Percentiles rank a stretch among this genome's conserved stretches.
These are phyloP conservation scores for Drosophila sordidula DNA, from an alignment of 2,888 invertebrate species.

Conservation along the genomic window DNA sequence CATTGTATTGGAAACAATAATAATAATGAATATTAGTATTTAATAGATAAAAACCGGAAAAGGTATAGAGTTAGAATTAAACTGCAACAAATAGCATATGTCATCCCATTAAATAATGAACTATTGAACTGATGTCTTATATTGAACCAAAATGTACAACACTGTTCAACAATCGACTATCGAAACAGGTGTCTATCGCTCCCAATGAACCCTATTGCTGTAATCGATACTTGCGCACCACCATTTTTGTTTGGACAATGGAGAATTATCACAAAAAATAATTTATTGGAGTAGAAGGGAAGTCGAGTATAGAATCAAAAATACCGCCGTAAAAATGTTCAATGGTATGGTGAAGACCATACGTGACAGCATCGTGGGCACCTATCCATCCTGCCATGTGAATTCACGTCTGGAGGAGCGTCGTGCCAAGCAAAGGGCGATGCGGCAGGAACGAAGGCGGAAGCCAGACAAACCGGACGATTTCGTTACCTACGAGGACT, in stretches of 20 bases:
- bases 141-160: constrained; percentile 1
- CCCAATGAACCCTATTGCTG: not conserved
- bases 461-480: constrained; percentile 96
- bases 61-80: not conserved
- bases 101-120: not conserved
- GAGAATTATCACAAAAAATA: constrained; percentile 35
- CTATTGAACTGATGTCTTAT: not conserved
- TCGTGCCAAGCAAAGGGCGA: constrained; percentile 87
- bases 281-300: constrained; percentile 20
- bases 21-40: too few species aligned
- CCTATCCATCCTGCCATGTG: constrained; percentile 91
- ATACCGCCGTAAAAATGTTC: constrained; percentile 65
- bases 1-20: too few species aligned
- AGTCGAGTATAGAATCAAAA: not conserved
- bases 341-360: constrained; percentile 84
- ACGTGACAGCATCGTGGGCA: constrained; percentile 88
- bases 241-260: constrained; percentile 47
- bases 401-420: constrained; percentile 90
- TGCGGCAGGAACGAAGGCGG: constrained; percentile 89
- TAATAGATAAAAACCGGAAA: too few species aligned
- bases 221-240: constrained; percentile 30
- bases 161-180: not conserved
- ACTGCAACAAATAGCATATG: not conserved
- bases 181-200: constrained; percentile 5
- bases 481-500: constrained; percentile 95